Evolutionary conservation across 2,888 invertebrate genomes (phyloP).

Genomic region (Ectropis crepuscularia): DNA sequence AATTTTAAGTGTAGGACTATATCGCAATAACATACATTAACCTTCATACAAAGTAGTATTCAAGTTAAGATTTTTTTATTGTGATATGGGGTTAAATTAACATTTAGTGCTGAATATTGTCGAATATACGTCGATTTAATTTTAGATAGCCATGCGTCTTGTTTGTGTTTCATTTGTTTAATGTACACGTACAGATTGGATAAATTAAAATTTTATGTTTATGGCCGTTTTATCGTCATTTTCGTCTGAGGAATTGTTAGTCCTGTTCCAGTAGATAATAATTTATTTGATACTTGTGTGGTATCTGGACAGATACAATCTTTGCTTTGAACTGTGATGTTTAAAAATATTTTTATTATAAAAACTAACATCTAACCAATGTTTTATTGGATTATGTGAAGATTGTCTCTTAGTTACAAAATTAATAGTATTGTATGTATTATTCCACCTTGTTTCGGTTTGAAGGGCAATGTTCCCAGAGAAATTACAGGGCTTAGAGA

Average conservation of each 20-base stretch:
- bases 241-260: conserved; percentile 35
- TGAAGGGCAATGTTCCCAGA: no score
- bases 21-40: conserved; percentile 2
- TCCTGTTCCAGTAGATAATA: conserved; percentile 10
- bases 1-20: conserved; percentile 1
- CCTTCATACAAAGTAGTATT: not conserved
- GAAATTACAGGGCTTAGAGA: no score
- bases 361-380: no score
- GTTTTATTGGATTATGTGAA: no score
- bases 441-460: no score
- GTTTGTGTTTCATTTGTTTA: conserved; percentile 50
- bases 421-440: no score
- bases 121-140: conserved; percentile 49
- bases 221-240: conserved; percentile 39
- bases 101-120: conserved; percentile 5
- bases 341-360: no score
- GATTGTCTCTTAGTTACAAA: no score
- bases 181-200: conserved; percentile 44
- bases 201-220: conserved; percentile 47
- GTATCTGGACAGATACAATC: not conserved
- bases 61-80: conserved; percentile 1
- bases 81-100: conserved; percentile 10
- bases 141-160: conserved; percentile 56
- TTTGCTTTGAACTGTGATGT: not conserved
- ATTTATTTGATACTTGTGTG: conserved; percentile 6